Percentiles rank a stretch among this genome's conserved stretches.
phyloP scores from a whole-genome alignment of 1,140 invertebrate species.

The Panagrolaimus sp. region DNA sequence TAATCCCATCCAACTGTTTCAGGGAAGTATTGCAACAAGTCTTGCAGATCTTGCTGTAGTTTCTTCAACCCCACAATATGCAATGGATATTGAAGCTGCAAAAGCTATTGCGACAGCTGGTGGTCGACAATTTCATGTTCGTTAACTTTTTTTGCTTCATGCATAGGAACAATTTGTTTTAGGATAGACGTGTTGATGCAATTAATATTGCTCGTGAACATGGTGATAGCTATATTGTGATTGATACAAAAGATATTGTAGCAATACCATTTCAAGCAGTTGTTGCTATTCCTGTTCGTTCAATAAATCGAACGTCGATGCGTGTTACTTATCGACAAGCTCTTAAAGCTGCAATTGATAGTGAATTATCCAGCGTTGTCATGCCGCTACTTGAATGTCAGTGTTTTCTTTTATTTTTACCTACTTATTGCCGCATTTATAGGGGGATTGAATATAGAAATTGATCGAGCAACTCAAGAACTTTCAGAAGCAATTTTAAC shows the following conservation, averaged over 20 bases:
- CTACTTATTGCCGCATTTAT: not conserved
- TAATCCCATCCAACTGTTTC: not conserved
- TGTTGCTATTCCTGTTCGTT: not conserved
- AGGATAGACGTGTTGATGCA: not conserved
- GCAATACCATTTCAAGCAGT: not conserved
- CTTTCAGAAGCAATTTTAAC: not conserved
- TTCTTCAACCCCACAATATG: not conserved
- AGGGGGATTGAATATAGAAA: not conserved
- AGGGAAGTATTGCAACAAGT: not conserved
- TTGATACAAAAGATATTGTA: not conserved
- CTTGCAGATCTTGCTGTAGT: not conserved
- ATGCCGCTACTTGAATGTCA: slow-evolving; percentile 1
- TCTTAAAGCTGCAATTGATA: not conserved
- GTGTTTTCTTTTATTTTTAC: not conserved
- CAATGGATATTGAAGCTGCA: not conserved
- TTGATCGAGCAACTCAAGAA: not conserved
- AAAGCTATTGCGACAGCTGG: not conserved
- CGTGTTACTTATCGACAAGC: not conserved
- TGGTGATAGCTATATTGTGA: not conserved
- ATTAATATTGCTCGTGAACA: not conserved
- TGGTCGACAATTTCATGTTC: not conserved
- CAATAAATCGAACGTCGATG: not conserved
- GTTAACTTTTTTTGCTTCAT: not conserved
- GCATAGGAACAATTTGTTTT: too few species aligned
- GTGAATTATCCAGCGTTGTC: not conserved